phyloP scores from a whole-genome alignment of 2,113 vertebrate genomes.

The Bos javanicus region DNA sequence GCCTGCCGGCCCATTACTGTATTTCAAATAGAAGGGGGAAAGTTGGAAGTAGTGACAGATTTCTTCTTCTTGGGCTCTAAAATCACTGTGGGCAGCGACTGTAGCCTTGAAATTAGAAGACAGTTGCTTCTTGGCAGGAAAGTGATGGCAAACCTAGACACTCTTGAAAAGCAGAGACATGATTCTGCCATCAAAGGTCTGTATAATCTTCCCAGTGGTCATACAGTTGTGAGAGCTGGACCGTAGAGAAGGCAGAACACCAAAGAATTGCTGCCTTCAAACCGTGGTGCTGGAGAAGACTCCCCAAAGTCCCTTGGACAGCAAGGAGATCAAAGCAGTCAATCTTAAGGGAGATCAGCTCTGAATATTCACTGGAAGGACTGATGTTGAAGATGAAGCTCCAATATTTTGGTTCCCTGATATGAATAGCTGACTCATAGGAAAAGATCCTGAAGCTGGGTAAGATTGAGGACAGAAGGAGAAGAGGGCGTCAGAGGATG shows the following conservation, averaged over 20 bases:
- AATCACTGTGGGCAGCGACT: fast-evolving
- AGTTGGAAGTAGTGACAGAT: background rate
- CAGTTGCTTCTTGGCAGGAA: background rate
- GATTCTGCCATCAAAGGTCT: background rate
- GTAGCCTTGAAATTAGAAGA: background rate
- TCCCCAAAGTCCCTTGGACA: background rate
- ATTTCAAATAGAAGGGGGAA: background rate
- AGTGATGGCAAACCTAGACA: background rate
- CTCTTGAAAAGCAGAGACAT: background rate
- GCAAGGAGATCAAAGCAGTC: background rate
- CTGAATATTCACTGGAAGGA: background rate
- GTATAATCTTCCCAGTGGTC: background rate
- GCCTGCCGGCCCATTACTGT: background rate
- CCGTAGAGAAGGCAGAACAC: background rate
- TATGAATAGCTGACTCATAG: background rate
- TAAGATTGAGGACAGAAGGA: background rate
- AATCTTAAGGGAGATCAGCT: background rate
- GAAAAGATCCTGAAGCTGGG: background rate
- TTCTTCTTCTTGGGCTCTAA: background rate
- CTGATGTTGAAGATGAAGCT: background rate
- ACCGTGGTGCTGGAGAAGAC: background rate
- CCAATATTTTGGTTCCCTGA: background rate
- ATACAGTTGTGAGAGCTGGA: background rate
- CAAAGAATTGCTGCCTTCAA: background rate
- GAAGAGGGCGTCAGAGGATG: background rate